Conservation (phyloP, 37 sponge, comb jelly and placozoan genomes). For the Chondrilla cf. caribensis region DNA sequence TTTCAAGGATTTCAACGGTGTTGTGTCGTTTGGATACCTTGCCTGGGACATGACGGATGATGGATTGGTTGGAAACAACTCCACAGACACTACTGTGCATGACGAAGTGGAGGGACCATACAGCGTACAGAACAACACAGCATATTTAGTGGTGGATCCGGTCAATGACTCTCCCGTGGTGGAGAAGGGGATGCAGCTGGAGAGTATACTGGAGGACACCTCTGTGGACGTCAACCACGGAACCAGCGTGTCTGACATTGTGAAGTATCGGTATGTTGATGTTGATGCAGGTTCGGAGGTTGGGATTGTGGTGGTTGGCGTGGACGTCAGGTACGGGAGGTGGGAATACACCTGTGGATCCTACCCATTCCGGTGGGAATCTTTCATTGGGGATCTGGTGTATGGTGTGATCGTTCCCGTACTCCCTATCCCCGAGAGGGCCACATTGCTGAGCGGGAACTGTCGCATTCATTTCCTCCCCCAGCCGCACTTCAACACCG, state of each 20-base stretch:
- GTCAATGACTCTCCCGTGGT: slow-evolving; percentile 87
- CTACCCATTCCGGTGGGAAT: slow-evolving; percentile 33
- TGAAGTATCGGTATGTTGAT: slow-evolving; percentile 54
- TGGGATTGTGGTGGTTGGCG: slow-evolving; percentile 77
- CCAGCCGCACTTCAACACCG: slow-evolving; percentile 68
- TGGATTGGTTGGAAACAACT: slow-evolving; percentile 34
- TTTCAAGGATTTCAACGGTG: slow-evolving; percentile 69
- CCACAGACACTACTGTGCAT: slow-evolving; percentile 33
- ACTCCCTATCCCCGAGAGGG: slow-evolving; percentile 60
- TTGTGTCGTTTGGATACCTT: slow-evolving; percentile 38
- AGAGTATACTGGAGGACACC: slow-evolving; percentile 54
- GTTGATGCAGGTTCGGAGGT: slow-evolving; percentile 50
- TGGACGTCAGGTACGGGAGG: slow-evolving; percentile 63
- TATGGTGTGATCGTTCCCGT: slow-evolving; percentile 56
- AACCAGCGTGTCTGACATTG: slow-evolving; percentile 61
- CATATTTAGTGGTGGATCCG: slow-evolving; percentile 48
- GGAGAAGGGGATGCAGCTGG: slow-evolving; percentile 38
- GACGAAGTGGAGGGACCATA: slow-evolving; percentile 61
- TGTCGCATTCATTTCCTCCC: slow-evolving; percentile 85
- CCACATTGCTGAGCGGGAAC: slow-evolving; percentile 70
- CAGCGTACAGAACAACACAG: slow-evolving; percentile 59
- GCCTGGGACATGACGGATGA: slow-evolving; percentile 77
- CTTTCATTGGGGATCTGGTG: slow-evolving; percentile 80
- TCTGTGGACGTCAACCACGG: slow-evolving; percentile 59
- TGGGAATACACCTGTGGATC: slow-evolving; percentile 86